These are phyloP conservation scores for Xyrichtys novacula DNA, from an alignment of 2,797 vertebrate genomes.

Conservation along the genomic window DNA sequence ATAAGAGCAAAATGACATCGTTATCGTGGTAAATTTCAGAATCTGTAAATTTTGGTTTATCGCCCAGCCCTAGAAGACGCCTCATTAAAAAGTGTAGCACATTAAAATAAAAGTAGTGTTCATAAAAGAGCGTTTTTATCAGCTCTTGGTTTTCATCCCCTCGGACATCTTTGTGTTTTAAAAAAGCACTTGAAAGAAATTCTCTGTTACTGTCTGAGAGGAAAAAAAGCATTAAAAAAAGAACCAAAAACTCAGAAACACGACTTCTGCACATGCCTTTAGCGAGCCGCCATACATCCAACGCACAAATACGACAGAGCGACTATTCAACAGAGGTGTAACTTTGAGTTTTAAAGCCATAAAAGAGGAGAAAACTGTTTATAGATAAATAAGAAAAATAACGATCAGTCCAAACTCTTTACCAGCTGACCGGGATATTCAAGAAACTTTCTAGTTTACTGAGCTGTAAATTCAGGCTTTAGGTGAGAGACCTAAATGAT, in stretches of 20 bases:
- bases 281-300: conserved; percentile 53
- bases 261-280: conserved; percentile 43
- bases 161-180: background rate
- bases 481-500: too few relatives aligned
- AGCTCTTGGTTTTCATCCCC: background rate
- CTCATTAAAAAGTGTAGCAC: too few relatives aligned
- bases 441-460: conserved; percentile 9
- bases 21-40: too few relatives aligned
- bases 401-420: background rate
- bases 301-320: conserved; percentile 64
- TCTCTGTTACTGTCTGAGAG: background rate
- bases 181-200: conserved; percentile 27
- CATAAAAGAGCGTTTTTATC: too few relatives aligned
- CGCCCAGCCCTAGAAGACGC: too few relatives aligned
- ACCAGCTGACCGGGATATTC: conserved; percentile 21
- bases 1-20: too few relatives aligned
- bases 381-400: conserved; percentile 37
- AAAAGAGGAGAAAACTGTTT: conserved; percentile 17
- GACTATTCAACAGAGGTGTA: conserved; percentile 11
- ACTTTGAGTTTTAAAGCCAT: conserved; percentile 61
- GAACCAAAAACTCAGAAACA: background rate
- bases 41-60: too few relatives aligned
- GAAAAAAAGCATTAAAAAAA: background rate
- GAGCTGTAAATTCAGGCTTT: conserved; percentile 32
- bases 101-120: too few relatives aligned